Evolutionary conservation across 2,113 vertebrate genomes (phyloP).

Genomic region (Picathartes gymnocephalus): DNA sequence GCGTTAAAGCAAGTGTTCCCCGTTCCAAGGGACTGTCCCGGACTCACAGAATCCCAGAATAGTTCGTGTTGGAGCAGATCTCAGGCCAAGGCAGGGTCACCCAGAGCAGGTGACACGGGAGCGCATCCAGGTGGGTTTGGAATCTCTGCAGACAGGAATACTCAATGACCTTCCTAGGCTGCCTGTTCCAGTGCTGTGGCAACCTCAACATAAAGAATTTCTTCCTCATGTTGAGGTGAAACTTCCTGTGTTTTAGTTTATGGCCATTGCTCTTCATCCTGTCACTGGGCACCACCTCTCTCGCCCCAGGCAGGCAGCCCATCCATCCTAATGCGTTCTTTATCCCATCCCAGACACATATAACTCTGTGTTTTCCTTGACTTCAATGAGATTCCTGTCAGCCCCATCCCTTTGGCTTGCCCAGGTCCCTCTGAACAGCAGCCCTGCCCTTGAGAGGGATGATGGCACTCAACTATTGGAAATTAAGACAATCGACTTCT

Average conservation of each 20-base stretch:
- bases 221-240: background rate
- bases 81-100: background rate
- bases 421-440: background rate
- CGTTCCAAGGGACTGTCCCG: accelerated
- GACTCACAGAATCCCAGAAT: too few relatives aligned
- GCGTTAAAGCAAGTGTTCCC: accelerated
- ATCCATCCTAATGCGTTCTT: accelerated
- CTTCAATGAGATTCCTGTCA: background rate
- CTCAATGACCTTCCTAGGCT: too few relatives aligned
- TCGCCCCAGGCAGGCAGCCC: background rate
- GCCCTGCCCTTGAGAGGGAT: background rate
- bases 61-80: background rate
- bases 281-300: too few relatives aligned
- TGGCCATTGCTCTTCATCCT: background rate
- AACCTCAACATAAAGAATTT: too few relatives aligned
- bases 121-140: background rate
- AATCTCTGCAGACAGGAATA: background rate
- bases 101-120: background rate
- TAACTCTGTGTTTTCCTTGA: background rate
- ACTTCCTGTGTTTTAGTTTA: background rate
- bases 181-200: background rate
- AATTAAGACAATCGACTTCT: background rate
- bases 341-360: accelerated
- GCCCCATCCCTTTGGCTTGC: background rate
- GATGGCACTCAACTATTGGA: background rate